Evolutionary conservation across 1,140 invertebrate genomes (phyloP).

Genomic region (Triops longicaudatus): DNA sequence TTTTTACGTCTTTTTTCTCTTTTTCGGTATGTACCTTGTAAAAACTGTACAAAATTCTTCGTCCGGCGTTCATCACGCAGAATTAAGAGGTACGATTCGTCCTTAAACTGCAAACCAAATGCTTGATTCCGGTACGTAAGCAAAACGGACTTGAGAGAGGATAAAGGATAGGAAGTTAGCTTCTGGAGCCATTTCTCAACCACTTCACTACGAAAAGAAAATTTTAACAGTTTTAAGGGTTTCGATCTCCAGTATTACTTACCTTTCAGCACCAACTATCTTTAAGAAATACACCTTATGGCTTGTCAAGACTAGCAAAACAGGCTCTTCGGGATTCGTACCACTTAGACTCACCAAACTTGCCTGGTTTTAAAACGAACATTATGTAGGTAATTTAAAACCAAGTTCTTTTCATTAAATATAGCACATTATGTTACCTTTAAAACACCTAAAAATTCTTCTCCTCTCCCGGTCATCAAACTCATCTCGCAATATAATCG

Average conservation of each 20-base stretch:
- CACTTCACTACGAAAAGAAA: slow-evolving; percentile 15
- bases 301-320: slow-evolving; percentile 18
- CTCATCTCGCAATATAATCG: slow-evolving; percentile 20
- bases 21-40: no score
- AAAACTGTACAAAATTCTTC: slow-evolving; percentile 20
- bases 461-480: neutral
- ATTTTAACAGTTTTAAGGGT: neutral
- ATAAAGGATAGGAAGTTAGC: neutral
- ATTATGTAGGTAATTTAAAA: neutral
- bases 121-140: slow-evolving; percentile 13
- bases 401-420: no score
- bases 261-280: slow-evolving; percentile 5
- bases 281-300: slow-evolving; percentile 20
- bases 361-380: neutral
- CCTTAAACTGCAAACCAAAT: neutral
- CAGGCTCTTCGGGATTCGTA: neutral
- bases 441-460: slow-evolving; percentile 19
- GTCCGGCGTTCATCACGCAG: slow-evolving; percentile 20
- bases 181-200: slow-evolving; percentile 19
- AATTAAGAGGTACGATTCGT: neutral
- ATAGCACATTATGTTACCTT: slow-evolving; percentile 4
- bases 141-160: neutral
- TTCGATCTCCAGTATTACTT: neutral
- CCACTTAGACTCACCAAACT: slow-evolving; percentile 7
- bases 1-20: no score